Base-by-base conservation (phyloP, 1,140 invertebrate genomes). In the Chymomyza costata region DNA sequence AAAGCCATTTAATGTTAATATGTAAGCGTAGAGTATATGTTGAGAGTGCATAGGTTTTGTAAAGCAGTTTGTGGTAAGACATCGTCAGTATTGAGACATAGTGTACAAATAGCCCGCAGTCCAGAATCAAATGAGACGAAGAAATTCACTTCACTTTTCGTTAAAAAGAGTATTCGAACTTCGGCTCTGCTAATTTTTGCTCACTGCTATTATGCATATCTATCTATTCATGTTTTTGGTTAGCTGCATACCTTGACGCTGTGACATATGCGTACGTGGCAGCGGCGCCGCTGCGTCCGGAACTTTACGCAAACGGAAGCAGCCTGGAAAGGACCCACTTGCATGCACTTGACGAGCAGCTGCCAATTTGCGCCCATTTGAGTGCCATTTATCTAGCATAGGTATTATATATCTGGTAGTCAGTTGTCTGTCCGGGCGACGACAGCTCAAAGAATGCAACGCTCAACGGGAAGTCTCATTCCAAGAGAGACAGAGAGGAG, bases 381-480 rank as follows among this genome's bases (percentile, higher is more conserved):
- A 1, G 13, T 19, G 19, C 32, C 19, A 13, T 13, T 13, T 13
- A 14, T 25, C 31, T 13, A 14, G 25, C 30, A 41, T 34, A 13
- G 47, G 41, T 57, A 61, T 66, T 66, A 76, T 78, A 78, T 78
- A 76, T 76, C 71, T 76, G 64, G 41, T 65, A 60, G 54, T 47
- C 58, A 60, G 44, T n/a, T n/a, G n/a, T n/a, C n/a, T n/a, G n/a
- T n/a, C n/a, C n/a, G 55, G 64, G 69, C 73, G 73, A 80, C 60
- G 73, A 80, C 73, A 80, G 73, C 73, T 73, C 73, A 53, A 73
- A 80, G 74, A 80, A 80, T 80, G 71, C 71, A 65, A 78, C 58
- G 63, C 66, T 38, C 71, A 66, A 80, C 73, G 71, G 71, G 71
- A 52, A 59, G 71, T 71, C 71, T 28, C 28, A 31, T 15, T 47